Percentiles rank a stretch among this genome's conserved stretches.
phyloP scores from a whole-genome alignment of 1,140 invertebrate species.

The Brachionus angularis region DNA sequence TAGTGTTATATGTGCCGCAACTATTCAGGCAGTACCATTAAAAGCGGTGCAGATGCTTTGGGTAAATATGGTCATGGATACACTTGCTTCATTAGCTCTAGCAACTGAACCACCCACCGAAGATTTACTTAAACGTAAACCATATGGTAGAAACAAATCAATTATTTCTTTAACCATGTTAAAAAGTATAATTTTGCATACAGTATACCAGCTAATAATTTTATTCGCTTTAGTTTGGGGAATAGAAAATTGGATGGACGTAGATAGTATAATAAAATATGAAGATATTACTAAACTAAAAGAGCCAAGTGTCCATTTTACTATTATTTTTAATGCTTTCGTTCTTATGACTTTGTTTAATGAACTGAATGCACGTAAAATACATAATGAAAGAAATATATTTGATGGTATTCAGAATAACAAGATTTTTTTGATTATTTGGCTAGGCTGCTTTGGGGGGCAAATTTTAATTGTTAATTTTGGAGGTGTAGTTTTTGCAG shows the following conservation, averaged over 20 bases:
- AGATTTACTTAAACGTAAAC: conserved; percentile 86
- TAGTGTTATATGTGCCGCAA: conserved; percentile 95
- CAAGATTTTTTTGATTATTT: conserved; percentile 95
- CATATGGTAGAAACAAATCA: conserved; percentile 95
- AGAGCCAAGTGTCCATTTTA: conserved; percentile 88
- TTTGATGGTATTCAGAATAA: conserved; percentile 84
- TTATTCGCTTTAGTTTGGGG: conserved; percentile 82
- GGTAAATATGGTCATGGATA: conserved; percentile 99
- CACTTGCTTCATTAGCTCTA: conserved; percentile 90
- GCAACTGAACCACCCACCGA: conserved; percentile 94
- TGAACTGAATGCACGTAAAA: conserved; percentile 98
- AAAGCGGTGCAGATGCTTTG: conserved; percentile 99
- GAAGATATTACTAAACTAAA: conserved; percentile 61
- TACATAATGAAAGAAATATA: conserved; percentile 96
- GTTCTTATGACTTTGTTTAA: conserved; percentile 99
- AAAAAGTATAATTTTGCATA: conserved; percentile 97
- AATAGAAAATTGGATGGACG: conserved; percentile 81
- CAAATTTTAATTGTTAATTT: conserved; percentile 93
- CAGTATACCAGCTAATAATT: conserved; percentile 87
- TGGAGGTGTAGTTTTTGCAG: conserved; percentile 92
- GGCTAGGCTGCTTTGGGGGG: conserved; percentile 82
- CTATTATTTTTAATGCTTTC: conserved; percentile 98
- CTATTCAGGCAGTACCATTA: conserved; percentile 71
- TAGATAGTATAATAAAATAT: conserved; percentile 71
- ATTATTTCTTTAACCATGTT: conserved; percentile 98